phyloP scores from a whole-genome alignment of 2,888 invertebrate species.

The Drosophila parthenogenetica region DNA sequence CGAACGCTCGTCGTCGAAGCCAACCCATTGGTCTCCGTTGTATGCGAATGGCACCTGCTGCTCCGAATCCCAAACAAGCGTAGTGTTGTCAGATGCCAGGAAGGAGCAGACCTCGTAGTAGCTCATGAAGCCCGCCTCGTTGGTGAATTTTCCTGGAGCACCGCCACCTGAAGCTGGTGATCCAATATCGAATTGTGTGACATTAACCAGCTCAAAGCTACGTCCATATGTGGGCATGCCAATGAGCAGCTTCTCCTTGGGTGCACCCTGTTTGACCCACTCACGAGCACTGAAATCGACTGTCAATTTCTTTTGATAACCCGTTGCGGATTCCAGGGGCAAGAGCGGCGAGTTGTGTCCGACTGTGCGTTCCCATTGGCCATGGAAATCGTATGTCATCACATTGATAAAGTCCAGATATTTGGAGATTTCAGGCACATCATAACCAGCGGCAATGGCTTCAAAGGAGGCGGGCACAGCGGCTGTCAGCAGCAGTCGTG shows the following conservation, averaged over 20 bases:
- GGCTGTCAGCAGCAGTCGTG: conserved; percentile 92
- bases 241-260: conserved; percentile 96
- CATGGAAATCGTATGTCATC: conserved; percentile 98
- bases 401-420: conserved; percentile 97
- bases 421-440: conserved; percentile 96
- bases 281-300: conserved; percentile 96
- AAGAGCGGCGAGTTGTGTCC: conserved; percentile 97
- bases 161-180: conserved; percentile 96
- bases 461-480: conserved; percentile 97
- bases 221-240: conserved; percentile 98
- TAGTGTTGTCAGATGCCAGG: conserved; percentile 94
- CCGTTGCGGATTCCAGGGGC: conserved; percentile 94
- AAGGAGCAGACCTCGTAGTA: conserved; percentile 98
- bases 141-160: conserved; percentile 93
- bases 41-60: conserved; percentile 98
- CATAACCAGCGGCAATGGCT: conserved; percentile 96
- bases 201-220: conserved; percentile 94
- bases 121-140: conserved; percentile 97
- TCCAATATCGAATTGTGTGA: conserved; percentile 95
- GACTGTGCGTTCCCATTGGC: conserved; percentile 96
- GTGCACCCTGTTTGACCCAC: conserved; percentile 97
- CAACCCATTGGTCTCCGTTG: conserved; percentile 96
- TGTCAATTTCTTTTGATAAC: conserved; percentile 96
- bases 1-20: conserved; percentile 96
- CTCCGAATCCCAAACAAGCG: conserved; percentile 97